These are phyloP conservation scores for Smithornis capensis DNA, from an alignment of 2,113 vertebrate genomes.

Conservation along the genomic window DNA sequence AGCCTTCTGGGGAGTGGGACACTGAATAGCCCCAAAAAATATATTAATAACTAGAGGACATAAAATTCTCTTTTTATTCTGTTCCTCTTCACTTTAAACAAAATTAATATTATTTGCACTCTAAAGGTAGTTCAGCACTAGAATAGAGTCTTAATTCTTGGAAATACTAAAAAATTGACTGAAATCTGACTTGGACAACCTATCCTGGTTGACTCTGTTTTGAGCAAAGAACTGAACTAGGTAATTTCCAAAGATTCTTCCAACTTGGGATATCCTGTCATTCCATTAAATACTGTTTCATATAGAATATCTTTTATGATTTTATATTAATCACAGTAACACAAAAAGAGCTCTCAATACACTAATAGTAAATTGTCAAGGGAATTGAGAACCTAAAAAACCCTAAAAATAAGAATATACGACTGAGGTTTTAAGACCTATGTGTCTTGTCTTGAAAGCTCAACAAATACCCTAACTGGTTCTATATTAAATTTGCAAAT, in stretches of 20 bases:
- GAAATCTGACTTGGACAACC: not conserved
- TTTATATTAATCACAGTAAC: not conserved
- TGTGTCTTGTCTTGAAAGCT: not conserved
- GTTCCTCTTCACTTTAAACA: not conserved
- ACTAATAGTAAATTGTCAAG: not conserved
- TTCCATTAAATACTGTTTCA: not conserved
- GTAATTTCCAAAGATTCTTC: not conserved
- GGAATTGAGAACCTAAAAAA: not conserved
- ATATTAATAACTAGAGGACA: too few relatives aligned
- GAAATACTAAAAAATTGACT: not conserved
- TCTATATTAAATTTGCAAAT: not conserved
- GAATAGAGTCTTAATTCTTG: not conserved
- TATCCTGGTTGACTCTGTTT: not conserved
- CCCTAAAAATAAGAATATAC: fast-evolving
- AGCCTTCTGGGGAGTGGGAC: too few relatives aligned
- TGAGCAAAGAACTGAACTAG: not conserved
- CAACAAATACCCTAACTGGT: not conserved
- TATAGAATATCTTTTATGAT: not conserved
- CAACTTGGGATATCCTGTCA: not conserved
- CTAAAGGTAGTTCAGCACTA: not conserved
- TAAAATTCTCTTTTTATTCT: too few relatives aligned
- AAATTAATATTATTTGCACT: not conserved
- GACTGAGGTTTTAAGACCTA: not conserved
- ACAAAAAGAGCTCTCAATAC: not conserved
- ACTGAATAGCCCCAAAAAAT: too few relatives aligned